Evolutionary conservation across 2,113 vertebrate genomes (phyloP), one percentile per base, ranked within the genome.

Genomic region (Myiopsitta monachus): DNA sequence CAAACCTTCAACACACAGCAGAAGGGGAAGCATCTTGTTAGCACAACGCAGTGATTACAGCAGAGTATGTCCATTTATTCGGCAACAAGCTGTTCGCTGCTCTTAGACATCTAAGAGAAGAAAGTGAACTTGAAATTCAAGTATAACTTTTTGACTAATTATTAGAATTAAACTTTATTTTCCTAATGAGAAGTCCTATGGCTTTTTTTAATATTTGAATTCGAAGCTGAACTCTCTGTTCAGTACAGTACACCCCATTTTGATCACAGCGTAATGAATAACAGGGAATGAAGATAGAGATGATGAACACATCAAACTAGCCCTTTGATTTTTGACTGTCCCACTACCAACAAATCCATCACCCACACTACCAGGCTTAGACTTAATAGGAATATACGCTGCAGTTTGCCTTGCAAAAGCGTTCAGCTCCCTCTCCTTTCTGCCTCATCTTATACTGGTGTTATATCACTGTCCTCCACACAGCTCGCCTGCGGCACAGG

Each of bases 21-120:
- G 11, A 69, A 51, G 61, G 80, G 38, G 38, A 70, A 22, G 49
- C 85, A 55, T 76, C 77, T 86, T 54, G 57, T 88, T 47, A 94
- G 89, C 73, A n/a, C 54, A 22, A 67, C 4, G 16, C 82, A 24
- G 72, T 54, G 27, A 74, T 24, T 66, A 52, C 21, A 95, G 88
- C 43, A 23, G 74, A 95, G 85, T 72, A 68, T 62, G 74, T 91
- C 90, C 86, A 85, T 92, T 97, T 97, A 95, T 93, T 93, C 83
- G 62, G 85, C 90, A 96, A 87, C 26, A 36, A 97, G 95, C 97
- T 95, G 54, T 64, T 97, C 85, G 55, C 93, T 94, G 92, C 78
- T 90, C 81, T 96, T 88, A 82, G 89, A 87, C 77, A 57, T 52
- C 70, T 88, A 72, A 88, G 66, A 94, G 83, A 77, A 96, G 24